Evolutionary conservation across 2,113 vertebrate genomes (phyloP).

Genomic region (Lagenorhynchus albirostris): DNA sequence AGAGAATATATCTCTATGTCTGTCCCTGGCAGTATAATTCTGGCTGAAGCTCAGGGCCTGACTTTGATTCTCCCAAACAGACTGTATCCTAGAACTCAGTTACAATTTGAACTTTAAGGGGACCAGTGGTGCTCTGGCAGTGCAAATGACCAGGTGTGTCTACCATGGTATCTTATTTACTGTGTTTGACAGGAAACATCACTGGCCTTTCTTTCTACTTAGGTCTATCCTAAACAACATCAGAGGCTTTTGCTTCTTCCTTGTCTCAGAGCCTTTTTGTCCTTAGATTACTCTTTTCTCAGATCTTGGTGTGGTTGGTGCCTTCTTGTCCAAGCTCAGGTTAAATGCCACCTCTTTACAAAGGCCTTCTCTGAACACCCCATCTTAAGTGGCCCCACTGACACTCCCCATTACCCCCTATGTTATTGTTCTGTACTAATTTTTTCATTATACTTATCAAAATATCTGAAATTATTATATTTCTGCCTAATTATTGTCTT

Average conservation of each 20-base stretch:
- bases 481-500: not conserved
- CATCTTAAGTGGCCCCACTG: not conserved
- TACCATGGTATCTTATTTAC: not conserved
- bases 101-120: not conserved
- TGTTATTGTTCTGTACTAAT: not conserved
- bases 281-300: not conserved
- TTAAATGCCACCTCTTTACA: not conserved
- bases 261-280: not conserved
- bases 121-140: not conserved
- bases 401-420: not conserved
- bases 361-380: not conserved
- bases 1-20: not conserved
- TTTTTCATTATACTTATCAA: not conserved
- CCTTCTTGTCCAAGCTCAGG: not conserved
- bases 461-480: not conserved
- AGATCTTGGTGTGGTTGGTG: not conserved
- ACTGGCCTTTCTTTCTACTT: not conserved
- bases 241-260: not conserved
- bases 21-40: not conserved
- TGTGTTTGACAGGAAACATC: not conserved
- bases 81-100: not conserved
- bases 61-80: not conserved
- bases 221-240: not conserved
- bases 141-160: accelerated
- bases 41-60: not conserved